phyloP scores from a whole-genome alignment of 1,140 invertebrate species.

The Diachasma alloeum region DNA sequence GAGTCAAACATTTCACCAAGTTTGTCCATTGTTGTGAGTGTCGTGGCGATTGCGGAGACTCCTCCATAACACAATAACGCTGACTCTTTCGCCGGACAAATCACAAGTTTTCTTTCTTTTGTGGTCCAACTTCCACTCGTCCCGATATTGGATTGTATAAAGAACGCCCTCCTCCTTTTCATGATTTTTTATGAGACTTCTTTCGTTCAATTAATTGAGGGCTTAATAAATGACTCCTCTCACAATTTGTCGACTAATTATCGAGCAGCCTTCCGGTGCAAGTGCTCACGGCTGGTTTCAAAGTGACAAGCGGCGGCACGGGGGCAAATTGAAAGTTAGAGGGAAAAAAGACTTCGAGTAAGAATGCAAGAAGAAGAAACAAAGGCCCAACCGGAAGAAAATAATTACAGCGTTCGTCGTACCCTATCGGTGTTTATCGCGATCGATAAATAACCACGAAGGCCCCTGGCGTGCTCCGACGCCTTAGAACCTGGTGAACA shows the following conservation, averaged over 20 bases:
- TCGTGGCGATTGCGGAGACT: neutral
- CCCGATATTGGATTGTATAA: neutral
- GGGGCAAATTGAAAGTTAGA: neutral
- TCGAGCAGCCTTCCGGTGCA: neutral
- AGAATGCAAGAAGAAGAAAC: neutral
- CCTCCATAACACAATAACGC: neutral
- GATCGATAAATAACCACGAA: conserved; percentile 34
- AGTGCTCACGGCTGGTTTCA: neutral
- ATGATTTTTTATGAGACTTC: neutral
- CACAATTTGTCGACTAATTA: neutral
- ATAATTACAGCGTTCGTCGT: conserved; percentile 31
- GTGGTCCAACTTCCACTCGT: neutral
- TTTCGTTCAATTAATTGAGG: neutral
- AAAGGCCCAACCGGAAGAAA: conserved; percentile 15
- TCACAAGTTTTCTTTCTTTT: neutral
- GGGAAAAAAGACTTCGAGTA: neutral
- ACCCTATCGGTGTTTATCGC: conserved; percentile 25
- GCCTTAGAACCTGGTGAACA: conserved; percentile 8
- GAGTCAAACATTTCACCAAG: neutral
- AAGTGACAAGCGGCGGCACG: neutral
- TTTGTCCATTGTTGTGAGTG: neutral
- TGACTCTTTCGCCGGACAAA: neutral
- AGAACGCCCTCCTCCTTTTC: neutral
- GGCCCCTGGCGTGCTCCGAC: conserved; percentile 18
- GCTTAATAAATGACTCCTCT: neutral